These are phyloP conservation scores for Drosophila pruinosa DNA, from an alignment of 1,140 invertebrate genomes.

Conservation along the genomic window DNA sequence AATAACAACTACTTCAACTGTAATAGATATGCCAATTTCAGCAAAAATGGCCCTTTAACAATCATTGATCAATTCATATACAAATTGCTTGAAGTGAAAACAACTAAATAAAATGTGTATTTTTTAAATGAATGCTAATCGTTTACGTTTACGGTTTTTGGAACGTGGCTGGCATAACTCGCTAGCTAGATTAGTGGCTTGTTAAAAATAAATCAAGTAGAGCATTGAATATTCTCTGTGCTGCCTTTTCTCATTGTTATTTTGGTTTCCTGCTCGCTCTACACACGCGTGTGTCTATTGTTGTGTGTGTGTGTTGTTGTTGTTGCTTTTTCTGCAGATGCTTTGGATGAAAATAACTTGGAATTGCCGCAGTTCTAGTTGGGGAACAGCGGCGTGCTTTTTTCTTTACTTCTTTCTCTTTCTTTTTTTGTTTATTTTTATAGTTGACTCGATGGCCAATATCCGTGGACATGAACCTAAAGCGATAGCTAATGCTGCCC, in stretches of 20 bases:
- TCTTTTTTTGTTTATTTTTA: constrained; percentile 60
- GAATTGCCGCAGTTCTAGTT: constrained; percentile 40
- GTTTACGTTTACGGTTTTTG: background rate
- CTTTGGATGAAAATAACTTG: constrained; percentile 74
- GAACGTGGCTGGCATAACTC: background rate
- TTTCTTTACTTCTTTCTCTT: background rate
- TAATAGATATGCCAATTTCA: no score
- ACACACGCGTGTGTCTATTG: background rate
- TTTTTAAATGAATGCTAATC: no score
- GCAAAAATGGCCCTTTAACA: no score
- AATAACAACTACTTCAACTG: no score
- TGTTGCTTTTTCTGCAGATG: constrained; percentile 60
- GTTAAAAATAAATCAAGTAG: constrained; percentile 5
- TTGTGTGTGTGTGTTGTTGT: constrained; percentile 8
- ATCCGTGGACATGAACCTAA: constrained; percentile 6
- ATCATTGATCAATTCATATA: no score
- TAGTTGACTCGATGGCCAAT: constrained; percentile 50
- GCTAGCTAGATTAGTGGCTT: background rate
- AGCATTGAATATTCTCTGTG: constrained; percentile 6
- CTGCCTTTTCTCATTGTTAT: constrained; percentile 27
- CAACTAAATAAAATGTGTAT: no score
- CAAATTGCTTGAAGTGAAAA: no score
- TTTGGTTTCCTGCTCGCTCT: constrained; percentile 8
- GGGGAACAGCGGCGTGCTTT: constrained; percentile 30
- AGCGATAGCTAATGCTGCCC: background rate